Base-by-base conservation (phyloP, 2,888 invertebrate species). In the Athalia cordata region DNA sequence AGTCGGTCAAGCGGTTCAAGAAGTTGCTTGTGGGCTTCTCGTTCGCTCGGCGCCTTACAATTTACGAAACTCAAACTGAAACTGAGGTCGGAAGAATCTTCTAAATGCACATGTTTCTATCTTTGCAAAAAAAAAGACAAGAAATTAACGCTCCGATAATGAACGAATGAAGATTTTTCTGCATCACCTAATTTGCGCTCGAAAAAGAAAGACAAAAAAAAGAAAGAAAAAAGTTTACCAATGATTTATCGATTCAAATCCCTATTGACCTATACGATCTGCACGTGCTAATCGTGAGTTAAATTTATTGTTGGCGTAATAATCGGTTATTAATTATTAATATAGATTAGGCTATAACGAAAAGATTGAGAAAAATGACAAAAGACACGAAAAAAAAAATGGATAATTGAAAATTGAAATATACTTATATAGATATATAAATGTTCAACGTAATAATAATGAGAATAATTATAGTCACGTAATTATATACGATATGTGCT, bases 1-100 rank as follows among this genome's bases (percentile, higher is more conserved):
- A 68, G 68, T 68, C 68, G 68, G 68, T 68, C 68, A 68, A 68
- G 68, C 52, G 55, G 68, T 29, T 29, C 29, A 29, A 29, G 29
- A 29, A 29, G 29, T 29, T 6, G 68, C 11, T 11, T n/a, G 29
- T 55, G 11, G 29, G 64, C 0, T 11, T 7, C 43, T 43, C 4
- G 9, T 29, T 64, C n/a, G 29, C 68, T 68, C 29, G 5, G 29
- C 47, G 55, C 29, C 29, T 29, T 29, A 29, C 29, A 29, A 29
- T 29, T 29, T 29, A 29, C 29, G 29, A 29, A 29, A 29, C 29
- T 29, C 29, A 29, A 29, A 29, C 68, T 68, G n/a, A 11, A n/a
- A 55, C 55, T 43, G 43, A 11, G 68, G 68, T 29, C 29, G 67
- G 4, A 67, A 67, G 9, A 29, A 1, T 29, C 2, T 29, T 29